Conservation (phyloP, 2,888 invertebrate species). For the Arctia plantaginis region DNA sequence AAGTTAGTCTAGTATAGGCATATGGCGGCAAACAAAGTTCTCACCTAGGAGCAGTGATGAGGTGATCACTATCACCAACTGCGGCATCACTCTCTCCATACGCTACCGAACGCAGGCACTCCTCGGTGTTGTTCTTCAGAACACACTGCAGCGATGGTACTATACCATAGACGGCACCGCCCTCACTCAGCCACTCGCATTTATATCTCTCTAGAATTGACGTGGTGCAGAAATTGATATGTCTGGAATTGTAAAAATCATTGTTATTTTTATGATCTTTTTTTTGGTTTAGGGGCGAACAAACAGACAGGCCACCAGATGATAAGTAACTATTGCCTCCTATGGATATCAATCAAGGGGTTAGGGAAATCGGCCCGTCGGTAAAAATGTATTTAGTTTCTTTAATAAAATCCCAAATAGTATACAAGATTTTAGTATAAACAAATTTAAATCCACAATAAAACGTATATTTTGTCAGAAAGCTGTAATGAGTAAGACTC, state of each 20-base stretch:
- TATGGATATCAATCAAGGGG: background rate
- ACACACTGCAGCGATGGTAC: constrained; percentile 93
- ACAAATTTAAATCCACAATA: too few relatives aligned
- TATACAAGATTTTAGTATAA: too few relatives aligned
- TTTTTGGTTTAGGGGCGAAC: too few relatives aligned
- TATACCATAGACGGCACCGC: constrained; percentile 90
- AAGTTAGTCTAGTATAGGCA: background rate
- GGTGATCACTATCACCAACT: constrained; percentile 90
- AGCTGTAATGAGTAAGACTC: too few relatives aligned
- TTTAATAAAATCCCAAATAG: too few relatives aligned
- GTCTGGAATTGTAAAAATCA: constrained; percentile 61
- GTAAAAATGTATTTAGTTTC: too few relatives aligned
- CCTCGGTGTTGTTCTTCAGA: constrained; percentile 85
- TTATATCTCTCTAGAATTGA: constrained; percentile 90
- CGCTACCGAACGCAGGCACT: constrained; percentile 90
- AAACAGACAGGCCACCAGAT: too few relatives aligned
- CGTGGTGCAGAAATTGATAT: constrained; percentile 89
- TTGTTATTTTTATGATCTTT: background rate
- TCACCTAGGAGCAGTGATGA: constrained; percentile 89
- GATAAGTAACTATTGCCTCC: background rate
- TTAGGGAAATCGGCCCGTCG: too few relatives aligned
- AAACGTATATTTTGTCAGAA: too few relatives aligned
- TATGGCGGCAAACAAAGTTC: background rate
- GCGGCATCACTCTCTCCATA: constrained; percentile 90
- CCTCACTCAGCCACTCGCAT: constrained; percentile 92